Evolutionary conservation across 2,888 invertebrate species (phyloP), one percentile per base, ranked within the genome.

Genomic region (Lasioglossum calceatum): DNA sequence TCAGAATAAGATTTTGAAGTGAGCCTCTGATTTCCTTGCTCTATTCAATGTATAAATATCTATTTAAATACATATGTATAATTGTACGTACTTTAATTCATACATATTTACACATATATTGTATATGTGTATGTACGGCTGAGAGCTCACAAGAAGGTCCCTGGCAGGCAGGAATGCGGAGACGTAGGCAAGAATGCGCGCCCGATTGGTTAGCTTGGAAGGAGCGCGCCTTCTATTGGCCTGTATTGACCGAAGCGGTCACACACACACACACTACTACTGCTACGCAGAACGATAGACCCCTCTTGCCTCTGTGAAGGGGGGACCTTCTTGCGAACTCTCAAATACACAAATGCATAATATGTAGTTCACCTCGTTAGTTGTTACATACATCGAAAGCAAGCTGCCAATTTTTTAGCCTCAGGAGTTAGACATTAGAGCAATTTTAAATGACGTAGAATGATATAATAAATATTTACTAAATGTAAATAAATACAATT

Each of bases 351-450:
- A 71, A 71, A 42, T 44, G 39, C 42, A 50, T 44, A 77, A 64
- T 71, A n/a, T n/a, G n/a, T n/a, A 76, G 36, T 76, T 47, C 76
- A 70, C 75, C 47, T 8, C 70, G 32, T 77, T 32, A 71, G 23
- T 81, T 71, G 58, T 81, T 64, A 67, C 27, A 77, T 61, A 87
- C 79, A 88, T 88, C 39, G 72, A 84, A 70, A 88, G 61, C 64
- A 79, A 73, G 83, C 87, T 87, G 83, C 85, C 85, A 82, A 81
- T 82, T 82, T 82, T 72, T 81, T 73, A 78, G 77, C 44, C 42
- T 75, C 47, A 54, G 44, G 73, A 61, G 42, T 67, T 85, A 73
- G 32, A 61, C 27, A 32, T 67, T 76, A 76, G 58, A 78, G 61
- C 64, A 72, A 71, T 27, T 42, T 27, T 42, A 77, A 71, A 80